Base-by-base conservation (phyloP, 2,888 invertebrate genomes). In the Tineola bisselliella region DNA sequence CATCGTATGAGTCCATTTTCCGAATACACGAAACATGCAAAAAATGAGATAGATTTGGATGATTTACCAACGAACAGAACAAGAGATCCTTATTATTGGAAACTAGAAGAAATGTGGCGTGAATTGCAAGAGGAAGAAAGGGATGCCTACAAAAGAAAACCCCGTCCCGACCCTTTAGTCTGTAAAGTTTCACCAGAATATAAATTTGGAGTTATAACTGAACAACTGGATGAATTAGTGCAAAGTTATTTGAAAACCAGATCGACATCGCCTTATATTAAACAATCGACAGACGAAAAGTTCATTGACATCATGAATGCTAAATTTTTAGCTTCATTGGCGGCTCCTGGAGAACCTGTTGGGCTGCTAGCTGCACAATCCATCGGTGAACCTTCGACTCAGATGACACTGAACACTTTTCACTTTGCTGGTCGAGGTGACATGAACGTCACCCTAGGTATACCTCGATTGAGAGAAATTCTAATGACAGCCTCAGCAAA, bases 371-470 rank as follows among this genome's bases (percentile, higher is more conserved):
- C 99, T 12, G 99, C 99, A 1, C 99, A 99, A 88, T 98, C 98
- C 0, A 94, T 99, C 64, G 99, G 99, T 62, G 99, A 99, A 81
- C 99, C 99, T 0, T 99, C 99, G 1, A 99, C 99, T 63, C 99
- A 99, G 89, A 99, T 99, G 99, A 99, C 99, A 70, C 84, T 99
- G 75, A 99, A 99, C 80, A 99, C 99, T 44, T 99, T 99, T 82
- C 99, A 99, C 76, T 99, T 99, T 79, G 99, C 99, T 69, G 99
- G 99, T 74, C 92, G 98, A 83, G 98, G 99, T 88, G 99, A 99
- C 84, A 99, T 99, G 98, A 99, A 99, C 88, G 99, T 99, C 0
- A 99, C 99, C 0, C 89, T 99, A n/a, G 99, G 99, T 89, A 99
- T 99, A 69, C 99, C 99, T 0, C 91, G 99, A 68, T 88, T 99